phyloP scores from a whole-genome alignment of 1,140 invertebrate genomes.

The Drosophila virilis region DNA sequence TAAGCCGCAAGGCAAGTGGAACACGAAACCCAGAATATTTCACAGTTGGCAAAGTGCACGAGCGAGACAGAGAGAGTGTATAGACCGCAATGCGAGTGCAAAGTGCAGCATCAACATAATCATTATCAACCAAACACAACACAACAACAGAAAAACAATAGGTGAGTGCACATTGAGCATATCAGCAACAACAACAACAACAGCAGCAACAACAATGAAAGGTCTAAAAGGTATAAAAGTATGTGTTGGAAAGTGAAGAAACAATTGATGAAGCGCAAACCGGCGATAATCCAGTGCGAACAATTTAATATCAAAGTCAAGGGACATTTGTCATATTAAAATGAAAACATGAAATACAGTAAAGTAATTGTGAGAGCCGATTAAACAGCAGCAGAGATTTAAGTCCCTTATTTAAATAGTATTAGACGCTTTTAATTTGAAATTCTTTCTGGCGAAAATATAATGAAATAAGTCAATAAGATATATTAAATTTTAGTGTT shows the following conservation, averaged over 20 bases:
- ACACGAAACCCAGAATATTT: slow-evolving; percentile 21
- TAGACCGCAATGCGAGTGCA: slow-evolving; percentile 13
- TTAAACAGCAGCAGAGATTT: background rate
- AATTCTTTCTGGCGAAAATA: no score
- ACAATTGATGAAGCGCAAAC: slow-evolving; percentile 21
- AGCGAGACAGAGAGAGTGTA: slow-evolving; percentile 17
- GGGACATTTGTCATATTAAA: slow-evolving; percentile 27
- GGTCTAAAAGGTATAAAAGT: slow-evolving; percentile 25
- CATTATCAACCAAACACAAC: slow-evolving; percentile 29
- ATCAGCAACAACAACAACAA: slow-evolving; percentile 28
- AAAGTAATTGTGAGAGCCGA: background rate
- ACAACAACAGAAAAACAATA: slow-evolving; percentile 36
- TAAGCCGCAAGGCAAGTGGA: slow-evolving; percentile 50
- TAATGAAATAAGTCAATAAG: no score
- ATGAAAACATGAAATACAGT: slow-evolving; percentile 1
- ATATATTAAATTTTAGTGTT: no score
- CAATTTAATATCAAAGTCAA: slow-evolving; percentile 21
- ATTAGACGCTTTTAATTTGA: no score
- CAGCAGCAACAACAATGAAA: background rate
- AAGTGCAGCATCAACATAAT: slow-evolving; percentile 32
- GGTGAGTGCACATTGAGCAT: slow-evolving; percentile 36
- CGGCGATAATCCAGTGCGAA: slow-evolving; percentile 15
- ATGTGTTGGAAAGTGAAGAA: slow-evolving; percentile 15
- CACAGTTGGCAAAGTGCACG: slow-evolving; percentile 12
- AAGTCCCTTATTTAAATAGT: no score